Percentiles rank a stretch among this genome's conserved stretches.
Evolutionary conservation across 2,113 vertebrate genomes (phyloP).

Genomic region (Eolophus roseicapilla): DNA sequence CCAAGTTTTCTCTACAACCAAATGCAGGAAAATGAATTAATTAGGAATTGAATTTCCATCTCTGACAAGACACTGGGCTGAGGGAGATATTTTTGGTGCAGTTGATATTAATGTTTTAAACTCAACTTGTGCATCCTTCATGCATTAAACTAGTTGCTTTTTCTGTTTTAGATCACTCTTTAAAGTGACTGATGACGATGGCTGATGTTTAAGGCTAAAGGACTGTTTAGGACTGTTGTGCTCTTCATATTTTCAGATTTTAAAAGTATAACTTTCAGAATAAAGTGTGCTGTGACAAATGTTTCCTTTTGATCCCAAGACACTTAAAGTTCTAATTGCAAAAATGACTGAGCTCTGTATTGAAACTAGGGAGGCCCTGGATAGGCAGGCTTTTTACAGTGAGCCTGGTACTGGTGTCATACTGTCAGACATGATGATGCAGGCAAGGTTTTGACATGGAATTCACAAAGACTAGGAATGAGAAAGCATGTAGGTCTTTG

Average conservation of each 20-base stretch:
- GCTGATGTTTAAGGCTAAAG: background rate
- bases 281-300: background rate
- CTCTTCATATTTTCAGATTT: background rate
- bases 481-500: background rate
- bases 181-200: background rate
- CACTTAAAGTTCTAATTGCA: background rate
- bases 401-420: background rate
- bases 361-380: background rate
- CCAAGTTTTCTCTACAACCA: background rate
- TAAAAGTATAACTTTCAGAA: background rate
- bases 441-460: background rate
- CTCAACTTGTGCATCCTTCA: background rate
- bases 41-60: background rate
- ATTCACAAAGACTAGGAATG: background rate
- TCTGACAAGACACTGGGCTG: background rate
- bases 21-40: background rate
- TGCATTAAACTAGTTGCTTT: background rate
- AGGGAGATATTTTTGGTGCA: background rate
- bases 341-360: background rate
- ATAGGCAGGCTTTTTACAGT: background rate
- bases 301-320: background rate
- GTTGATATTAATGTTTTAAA: background rate
- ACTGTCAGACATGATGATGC: background rate
- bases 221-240: background rate
- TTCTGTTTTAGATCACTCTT: background rate